Conservation (phyloP, 2,113 vertebrate species). For the Antidorcas marsupialis region DNA sequence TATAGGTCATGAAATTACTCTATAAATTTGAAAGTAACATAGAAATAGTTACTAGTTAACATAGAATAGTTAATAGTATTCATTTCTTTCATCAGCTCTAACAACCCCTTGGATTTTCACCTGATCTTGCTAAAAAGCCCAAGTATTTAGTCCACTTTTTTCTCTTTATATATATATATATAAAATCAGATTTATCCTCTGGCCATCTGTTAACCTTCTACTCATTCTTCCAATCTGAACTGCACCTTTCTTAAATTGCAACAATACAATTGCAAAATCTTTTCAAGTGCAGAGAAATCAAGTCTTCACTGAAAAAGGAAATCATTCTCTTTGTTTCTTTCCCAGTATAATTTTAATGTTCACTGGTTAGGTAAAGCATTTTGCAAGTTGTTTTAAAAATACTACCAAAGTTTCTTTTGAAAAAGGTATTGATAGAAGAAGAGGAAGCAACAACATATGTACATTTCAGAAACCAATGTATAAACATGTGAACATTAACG, state of each 20-base stretch:
- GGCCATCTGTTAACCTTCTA: not conserved
- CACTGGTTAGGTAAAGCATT: not conserved
- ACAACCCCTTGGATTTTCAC: not conserved
- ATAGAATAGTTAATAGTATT: not conserved
- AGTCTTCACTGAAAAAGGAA: not conserved
- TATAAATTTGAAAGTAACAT: not conserved
- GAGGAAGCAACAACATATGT: not conserved
- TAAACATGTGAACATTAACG: slow-evolving; percentile 7
- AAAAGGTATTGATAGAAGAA: not conserved
- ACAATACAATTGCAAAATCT: not conserved
- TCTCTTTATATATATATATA: not conserved
- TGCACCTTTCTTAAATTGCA: not conserved
- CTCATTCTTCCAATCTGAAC: not conserved
- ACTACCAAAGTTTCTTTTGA: not conserved
- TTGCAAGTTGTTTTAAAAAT: not conserved
- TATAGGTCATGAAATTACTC: not conserved
- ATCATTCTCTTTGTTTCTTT: not conserved
- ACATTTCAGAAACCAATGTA: not conserved
- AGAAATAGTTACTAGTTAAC: not conserved
- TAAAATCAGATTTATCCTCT: not conserved
- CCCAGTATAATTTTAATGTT: not conserved
- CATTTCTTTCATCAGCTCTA: not conserved
- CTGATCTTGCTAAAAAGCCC: not conserved
- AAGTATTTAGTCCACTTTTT: not conserved
- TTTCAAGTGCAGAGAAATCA: not conserved